phyloP scores from a whole-genome alignment of 2,113 vertebrate species.

The Corvus hawaiiensis region DNA sequence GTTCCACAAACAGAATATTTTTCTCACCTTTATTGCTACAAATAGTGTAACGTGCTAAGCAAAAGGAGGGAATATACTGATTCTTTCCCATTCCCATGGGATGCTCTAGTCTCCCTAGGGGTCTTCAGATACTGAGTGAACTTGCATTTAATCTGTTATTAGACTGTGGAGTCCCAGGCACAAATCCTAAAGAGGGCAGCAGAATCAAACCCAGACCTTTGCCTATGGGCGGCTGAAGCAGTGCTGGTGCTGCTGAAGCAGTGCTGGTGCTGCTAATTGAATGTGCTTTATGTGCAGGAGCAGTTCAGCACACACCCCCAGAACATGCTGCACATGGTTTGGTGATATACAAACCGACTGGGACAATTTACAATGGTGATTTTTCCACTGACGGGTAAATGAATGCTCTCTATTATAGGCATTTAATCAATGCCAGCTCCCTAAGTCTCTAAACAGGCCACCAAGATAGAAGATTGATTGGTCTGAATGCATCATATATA shows the following conservation, averaged over 20 bases:
- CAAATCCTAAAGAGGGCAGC: constrained; percentile 40
- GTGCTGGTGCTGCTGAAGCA: background rate
- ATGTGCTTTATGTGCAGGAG: background rate
- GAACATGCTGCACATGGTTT: background rate
- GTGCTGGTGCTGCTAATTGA: background rate
- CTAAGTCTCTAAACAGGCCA: constrained; percentile 65
- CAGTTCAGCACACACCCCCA: background rate
- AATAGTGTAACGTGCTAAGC: background rate
- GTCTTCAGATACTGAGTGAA: background rate
- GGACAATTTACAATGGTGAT: constrained; percentile 63
- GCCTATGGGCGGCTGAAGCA: background rate
- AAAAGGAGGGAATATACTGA: background rate
- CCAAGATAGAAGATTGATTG: constrained; percentile 55
- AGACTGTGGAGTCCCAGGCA: background rate
- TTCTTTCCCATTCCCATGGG: background rate
- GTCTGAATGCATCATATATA: constrained; percentile 44
- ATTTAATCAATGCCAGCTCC: constrained; percentile 80
- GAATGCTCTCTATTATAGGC: constrained; percentile 77
- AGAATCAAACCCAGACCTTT: constrained; percentile 20
- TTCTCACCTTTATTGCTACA: background rate
- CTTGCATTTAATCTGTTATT: background rate
- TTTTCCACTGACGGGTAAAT: constrained; percentile 69
- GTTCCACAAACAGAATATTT: background rate
- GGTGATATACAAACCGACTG: background rate
- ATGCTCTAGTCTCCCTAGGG: background rate